Evolutionary conservation across 2,113 vertebrate species (phyloP).

Genomic region (Arothron firmamentum): DNA sequence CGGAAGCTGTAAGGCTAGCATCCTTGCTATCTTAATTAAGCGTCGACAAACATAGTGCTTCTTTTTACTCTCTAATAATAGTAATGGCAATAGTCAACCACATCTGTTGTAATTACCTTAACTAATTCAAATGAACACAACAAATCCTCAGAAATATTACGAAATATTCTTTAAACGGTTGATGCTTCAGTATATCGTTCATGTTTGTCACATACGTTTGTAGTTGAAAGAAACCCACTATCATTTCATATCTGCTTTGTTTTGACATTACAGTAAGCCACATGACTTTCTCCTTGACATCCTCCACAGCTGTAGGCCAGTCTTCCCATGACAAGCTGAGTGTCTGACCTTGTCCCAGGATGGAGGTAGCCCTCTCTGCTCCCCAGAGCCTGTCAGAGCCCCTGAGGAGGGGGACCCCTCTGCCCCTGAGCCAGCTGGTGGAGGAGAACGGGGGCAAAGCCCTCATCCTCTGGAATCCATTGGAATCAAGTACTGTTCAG

Average conservation of each 20-base stretch:
- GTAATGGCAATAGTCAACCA: no score
- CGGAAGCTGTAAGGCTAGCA: no score
- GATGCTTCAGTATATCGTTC: no score
- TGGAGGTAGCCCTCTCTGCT: constrained; percentile 70
- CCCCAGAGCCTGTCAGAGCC: constrained; percentile 25
- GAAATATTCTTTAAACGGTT: no score
- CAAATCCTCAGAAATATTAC: no score
- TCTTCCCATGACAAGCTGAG: constrained; percentile 19
- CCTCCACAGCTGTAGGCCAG: constrained; percentile 17
- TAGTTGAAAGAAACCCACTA: no score
- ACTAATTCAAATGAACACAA: not conserved
- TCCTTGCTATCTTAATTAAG: no score
- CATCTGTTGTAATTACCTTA: not conserved
- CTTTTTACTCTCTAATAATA: no score
- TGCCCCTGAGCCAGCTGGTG: constrained; percentile 78
- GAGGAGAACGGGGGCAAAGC: constrained; percentile 70
- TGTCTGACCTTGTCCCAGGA: constrained; percentile 47
- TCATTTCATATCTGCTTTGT: no score
- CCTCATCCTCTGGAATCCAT: constrained; percentile 76
- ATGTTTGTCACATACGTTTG: no score
- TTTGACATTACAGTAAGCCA: no score
- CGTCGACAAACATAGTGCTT: no score
- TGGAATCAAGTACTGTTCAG: constrained; percentile 79
- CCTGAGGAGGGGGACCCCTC: constrained; percentile 47
- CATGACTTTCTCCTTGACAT: constrained; percentile 11